phyloP scores from a whole-genome alignment of 2,113 vertebrate species.

The Xenopus tropicalis region UCB_Xtro_10.0 CM004450.2:111291501-111292000 shows the following conservation, averaged over 20 bases:
- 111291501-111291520: too few relatives aligned
- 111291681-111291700: conserved; percentile 63
- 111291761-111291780: conserved; percentile 85
- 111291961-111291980: neutral
- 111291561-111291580: too few relatives aligned
- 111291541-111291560: too few relatives aligned
- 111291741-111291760: conserved; percentile 73
- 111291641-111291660: conserved; percentile 68
- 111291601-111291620: too few relatives aligned
- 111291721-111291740: conserved; percentile 88
- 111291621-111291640: conserved; percentile 18
- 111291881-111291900: conserved; percentile 28
- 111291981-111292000: too few relatives aligned
- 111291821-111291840: conserved; percentile 61
- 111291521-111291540: too few relatives aligned
- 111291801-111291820: conserved; percentile 82
- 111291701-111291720: conserved; percentile 70
- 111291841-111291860: conserved; percentile 48
- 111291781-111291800: conserved; percentile 75
- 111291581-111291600: too few relatives aligned
- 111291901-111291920: conserved; percentile 44
- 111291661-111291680: conserved; percentile 69
- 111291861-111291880: conserved; percentile 39
- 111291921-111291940: conserved; percentile 10
- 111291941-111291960: conserved; percentile 12